Evolutionary conservation across 2,888 invertebrate genomes (phyloP).

Genomic region (Eupithecia abbreviata): DNA sequence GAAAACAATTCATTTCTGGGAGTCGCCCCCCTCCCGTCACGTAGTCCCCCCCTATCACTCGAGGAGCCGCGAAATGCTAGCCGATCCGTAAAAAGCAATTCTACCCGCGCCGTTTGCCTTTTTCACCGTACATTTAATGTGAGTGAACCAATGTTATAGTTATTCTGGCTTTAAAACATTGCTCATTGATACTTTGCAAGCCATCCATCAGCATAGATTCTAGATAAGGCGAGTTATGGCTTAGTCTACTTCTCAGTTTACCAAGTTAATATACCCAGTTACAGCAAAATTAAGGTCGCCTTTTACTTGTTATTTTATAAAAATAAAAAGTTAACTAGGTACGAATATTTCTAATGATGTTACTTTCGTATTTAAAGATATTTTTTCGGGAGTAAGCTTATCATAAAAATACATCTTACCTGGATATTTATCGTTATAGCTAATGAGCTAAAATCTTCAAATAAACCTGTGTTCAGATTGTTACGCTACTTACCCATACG

Average conservation of each 20-base stretch:
- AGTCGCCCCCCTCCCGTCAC: constrained; percentile 48
- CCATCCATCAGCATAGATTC: background rate
- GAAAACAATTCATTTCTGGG: constrained; percentile 77
- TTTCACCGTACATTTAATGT: constrained; percentile 78
- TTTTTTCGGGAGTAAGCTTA: background rate
- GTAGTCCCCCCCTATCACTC: constrained; percentile 48
- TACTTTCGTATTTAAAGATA: background rate
- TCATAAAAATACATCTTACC: background rate
- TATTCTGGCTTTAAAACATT: constrained; percentile 56
- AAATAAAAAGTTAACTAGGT: background rate
- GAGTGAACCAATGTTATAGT: constrained; percentile 66
- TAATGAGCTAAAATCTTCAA: constrained; percentile 3
- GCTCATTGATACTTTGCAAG: constrained; percentile 39
- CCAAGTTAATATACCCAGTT: background rate
- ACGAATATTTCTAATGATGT: background rate
- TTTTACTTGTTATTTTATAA: background rate
- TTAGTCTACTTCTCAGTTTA: background rate
- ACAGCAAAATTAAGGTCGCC: background rate
- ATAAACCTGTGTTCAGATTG: constrained; percentile 25
- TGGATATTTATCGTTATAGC: background rate
- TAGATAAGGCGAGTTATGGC: background rate
- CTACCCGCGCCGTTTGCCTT: constrained; percentile 76
- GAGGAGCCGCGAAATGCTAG: constrained; percentile 70
- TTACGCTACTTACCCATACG: constrained; percentile 49
- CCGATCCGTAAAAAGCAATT: constrained; percentile 81